phyloP scores from a whole-genome alignment of 2,888 invertebrate species.

The Lycophotia porphyrea region DNA sequence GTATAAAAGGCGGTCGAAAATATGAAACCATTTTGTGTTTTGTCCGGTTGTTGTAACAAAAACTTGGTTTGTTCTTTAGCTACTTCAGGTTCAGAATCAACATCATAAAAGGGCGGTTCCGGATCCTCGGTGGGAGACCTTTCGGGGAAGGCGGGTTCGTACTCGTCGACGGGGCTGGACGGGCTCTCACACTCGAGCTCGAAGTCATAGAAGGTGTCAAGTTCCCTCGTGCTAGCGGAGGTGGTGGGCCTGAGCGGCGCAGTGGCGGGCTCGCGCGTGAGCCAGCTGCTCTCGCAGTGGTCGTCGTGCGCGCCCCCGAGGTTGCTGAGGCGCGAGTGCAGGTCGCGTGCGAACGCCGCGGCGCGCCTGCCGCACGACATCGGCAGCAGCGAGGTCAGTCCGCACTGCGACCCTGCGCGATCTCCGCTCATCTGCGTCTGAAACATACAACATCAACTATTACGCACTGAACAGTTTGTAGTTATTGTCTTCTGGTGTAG shows the following conservation, averaged over 20 bases:
- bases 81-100: constrained; percentile 86
- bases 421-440: constrained; percentile 90
- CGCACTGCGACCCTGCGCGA: constrained; percentile 91
- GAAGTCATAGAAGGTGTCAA: constrained; percentile 92
- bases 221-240: constrained; percentile 78
- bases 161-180: constrained; percentile 92
- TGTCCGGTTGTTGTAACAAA: constrained; percentile 86
- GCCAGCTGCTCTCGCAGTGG: constrained; percentile 86
- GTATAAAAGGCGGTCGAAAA: constrained; percentile 85
- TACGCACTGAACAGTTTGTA: constrained; percentile 31
- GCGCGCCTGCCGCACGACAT: constrained; percentile 95
- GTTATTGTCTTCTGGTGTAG: constrained; percentile 30
- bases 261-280: constrained; percentile 74
- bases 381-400: constrained; percentile 92
- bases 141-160: constrained; percentile 88
- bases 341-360: constrained; percentile 94
- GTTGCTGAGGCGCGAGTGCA: constrained; percentile 93
- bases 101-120: constrained; percentile 58
- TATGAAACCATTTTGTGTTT: constrained; percentile 86
- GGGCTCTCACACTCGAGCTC: constrained; percentile 92
- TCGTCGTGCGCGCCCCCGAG: constrained; percentile 90
- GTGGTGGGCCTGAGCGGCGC: constrained; percentile 72
- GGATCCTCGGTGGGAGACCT: constrained; percentile 83
- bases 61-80: constrained; percentile 80
- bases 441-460: constrained; percentile 69